Percentiles rank a stretch among this genome's conserved stretches.
phyloP scores from a whole-genome alignment of 2,888 invertebrate genomes.

The Chymomyza amoena region DNA sequence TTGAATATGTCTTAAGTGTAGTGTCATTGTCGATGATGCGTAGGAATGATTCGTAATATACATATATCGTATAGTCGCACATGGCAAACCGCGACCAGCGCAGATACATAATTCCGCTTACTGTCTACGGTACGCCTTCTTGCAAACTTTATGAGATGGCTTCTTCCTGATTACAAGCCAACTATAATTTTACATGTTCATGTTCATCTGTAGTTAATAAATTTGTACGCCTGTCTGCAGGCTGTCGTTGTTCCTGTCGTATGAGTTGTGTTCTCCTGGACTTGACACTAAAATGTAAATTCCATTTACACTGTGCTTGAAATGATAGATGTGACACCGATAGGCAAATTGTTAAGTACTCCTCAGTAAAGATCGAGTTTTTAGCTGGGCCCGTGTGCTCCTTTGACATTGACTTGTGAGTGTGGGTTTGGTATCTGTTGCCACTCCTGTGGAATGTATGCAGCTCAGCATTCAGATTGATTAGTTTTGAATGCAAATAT shows the following conservation, averaged over 20 bases:
- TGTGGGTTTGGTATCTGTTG: not conserved
- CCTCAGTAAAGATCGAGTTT: not conserved
- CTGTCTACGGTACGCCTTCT: constrained; percentile 34
- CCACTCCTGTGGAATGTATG: not conserved
- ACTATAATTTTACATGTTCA: constrained; percentile 45
- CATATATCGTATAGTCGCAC: constrained; percentile 18
- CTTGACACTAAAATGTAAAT: constrained; percentile 32
- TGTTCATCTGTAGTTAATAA: not conserved
- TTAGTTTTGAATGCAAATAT: not conserved
- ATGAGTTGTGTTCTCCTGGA: constrained; percentile 18
- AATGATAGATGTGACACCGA: constrained; percentile 46
- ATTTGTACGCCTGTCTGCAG: not conserved
- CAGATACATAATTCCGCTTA: not conserved
- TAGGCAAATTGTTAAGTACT: constrained; percentile 21
- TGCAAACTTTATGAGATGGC: constrained; percentile 48
- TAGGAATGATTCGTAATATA: constrained; percentile 51
- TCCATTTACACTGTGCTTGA: constrained; percentile 25
- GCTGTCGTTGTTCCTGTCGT: not conserved
- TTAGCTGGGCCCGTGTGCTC: not conserved
- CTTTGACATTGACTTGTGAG: constrained; percentile 25
- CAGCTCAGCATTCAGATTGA: not conserved
- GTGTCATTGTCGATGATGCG: constrained; percentile 33
- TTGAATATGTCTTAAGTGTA: constrained; percentile 24
- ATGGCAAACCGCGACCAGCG: not conserved
- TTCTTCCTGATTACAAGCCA: constrained; percentile 52